phyloP scores from a whole-genome alignment of 2,888 invertebrate genomes.

The Pantelozetes paolii region DNA sequence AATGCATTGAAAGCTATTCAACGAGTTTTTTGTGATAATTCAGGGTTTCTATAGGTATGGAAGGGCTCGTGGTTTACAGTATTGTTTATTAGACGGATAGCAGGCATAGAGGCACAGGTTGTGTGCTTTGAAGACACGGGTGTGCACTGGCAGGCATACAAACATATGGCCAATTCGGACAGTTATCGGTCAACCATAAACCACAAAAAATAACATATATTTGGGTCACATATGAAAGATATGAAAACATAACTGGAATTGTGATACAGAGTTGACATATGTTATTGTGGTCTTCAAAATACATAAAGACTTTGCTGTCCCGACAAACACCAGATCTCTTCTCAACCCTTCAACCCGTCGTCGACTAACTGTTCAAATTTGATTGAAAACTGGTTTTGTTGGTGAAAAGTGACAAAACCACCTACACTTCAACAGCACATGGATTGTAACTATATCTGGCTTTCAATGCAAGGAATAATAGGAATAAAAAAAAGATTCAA shows the following conservation, averaged over 20 bases:
- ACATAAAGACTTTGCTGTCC: slow-evolving; percentile 31
- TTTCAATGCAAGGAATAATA: slow-evolving; percentile 1
- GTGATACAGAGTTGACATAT: slow-evolving; percentile 30
- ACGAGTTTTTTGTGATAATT: slow-evolving; percentile 16
- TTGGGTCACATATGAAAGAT: slow-evolving; percentile 34
- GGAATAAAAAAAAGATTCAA: slow-evolving; percentile 11
- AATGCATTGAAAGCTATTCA: not conserved
- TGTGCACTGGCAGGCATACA: not conserved
- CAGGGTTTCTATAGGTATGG: slow-evolving; percentile 11
- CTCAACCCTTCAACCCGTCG: slow-evolving; percentile 28
- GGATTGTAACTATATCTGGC: not conserved
- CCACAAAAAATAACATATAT: slow-evolving; percentile 35
- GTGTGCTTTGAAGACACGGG: not conserved
- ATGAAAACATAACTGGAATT: slow-evolving; percentile 32
- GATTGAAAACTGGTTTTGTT: slow-evolving; percentile 35
- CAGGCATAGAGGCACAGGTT: not conserved
- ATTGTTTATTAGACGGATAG: not conserved
- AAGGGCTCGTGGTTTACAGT: not conserved
- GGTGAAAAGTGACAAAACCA: slow-evolving; percentile 17
- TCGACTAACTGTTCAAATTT: slow-evolving; percentile 17
- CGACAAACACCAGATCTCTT: slow-evolving; percentile 26
- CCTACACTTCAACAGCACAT: slow-evolving; percentile 22
- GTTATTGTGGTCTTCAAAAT: slow-evolving; percentile 36
- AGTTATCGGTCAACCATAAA: slow-evolving; percentile 26
- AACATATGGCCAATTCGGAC: slow-evolving; percentile 32